phyloP scores from a whole-genome alignment of 2,113 vertebrate genomes.

The Hippocampus zosterae region DNA sequence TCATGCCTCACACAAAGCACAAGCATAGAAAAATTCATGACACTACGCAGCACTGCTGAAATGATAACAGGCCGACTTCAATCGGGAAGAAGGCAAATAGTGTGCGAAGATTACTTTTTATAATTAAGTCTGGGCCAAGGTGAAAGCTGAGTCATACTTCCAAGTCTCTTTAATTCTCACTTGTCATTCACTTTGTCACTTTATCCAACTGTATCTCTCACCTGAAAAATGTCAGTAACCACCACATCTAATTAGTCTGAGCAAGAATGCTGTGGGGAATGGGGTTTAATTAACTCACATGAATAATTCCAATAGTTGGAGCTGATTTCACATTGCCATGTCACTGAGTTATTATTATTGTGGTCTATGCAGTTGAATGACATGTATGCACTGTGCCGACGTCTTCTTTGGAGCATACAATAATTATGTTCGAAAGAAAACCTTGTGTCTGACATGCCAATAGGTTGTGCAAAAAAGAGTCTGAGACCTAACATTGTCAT shows the following conservation, averaged over 20 bases:
- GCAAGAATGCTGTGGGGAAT: slow-evolving; percentile 37
- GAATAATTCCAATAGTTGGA: slow-evolving; percentile 35
- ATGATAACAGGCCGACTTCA: slow-evolving; percentile 1
- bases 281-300: slow-evolving; percentile 51
- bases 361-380: slow-evolving; percentile 30
- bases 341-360: slow-evolving; percentile 16
- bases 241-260: slow-evolving; percentile 52
- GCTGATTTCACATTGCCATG: slow-evolving; percentile 24
- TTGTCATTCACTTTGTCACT: slow-evolving; percentile 33
- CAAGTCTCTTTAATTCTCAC: slow-evolving; percentile 15
- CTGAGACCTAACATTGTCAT: slow-evolving; percentile 5
- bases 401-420: slow-evolving; percentile 37
- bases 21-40: background rate
- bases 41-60: background rate
- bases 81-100: background rate
- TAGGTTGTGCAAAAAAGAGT: background rate
- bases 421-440: slow-evolving; percentile 16
- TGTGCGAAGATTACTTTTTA: slow-evolving; percentile 17
- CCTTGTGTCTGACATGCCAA: background rate
- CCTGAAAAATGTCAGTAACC: slow-evolving; percentile 44
- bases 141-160: slow-evolving; percentile 19
- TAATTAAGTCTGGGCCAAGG: slow-evolving; percentile 12
- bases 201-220: slow-evolving; percentile 34
- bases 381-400: slow-evolving; percentile 31
- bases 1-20: background rate